Conservation (phyloP, 1,140 invertebrate genomes). For the Grapholita molesta region DNA sequence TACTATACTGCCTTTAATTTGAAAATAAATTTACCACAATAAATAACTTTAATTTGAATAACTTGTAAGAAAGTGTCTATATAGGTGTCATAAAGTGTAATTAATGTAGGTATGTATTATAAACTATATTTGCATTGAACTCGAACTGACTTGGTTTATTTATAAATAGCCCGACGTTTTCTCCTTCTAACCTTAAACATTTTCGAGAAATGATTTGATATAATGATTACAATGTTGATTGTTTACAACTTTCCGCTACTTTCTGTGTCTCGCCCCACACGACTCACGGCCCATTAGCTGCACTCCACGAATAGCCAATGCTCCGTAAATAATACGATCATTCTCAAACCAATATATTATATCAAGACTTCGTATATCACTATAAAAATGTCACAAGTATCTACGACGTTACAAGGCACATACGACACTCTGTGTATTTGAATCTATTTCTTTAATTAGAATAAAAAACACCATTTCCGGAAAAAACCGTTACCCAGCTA, state of each 20-base stretch:
- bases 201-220: too few relatives aligned
- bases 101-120: too few relatives aligned
- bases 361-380: neutral
- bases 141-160: too few relatives aligned
- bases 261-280: conserved; percentile 27
- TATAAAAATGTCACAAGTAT: neutral
- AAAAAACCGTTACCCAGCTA: neutral
- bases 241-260: neutral
- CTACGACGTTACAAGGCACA: neutral
- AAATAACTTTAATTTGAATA: too few relatives aligned
- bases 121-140: too few relatives aligned
- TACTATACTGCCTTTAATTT: too few relatives aligned
- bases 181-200: too few relatives aligned
- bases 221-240: too few relatives aligned
- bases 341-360: conserved; percentile 14
- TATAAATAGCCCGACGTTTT: too few relatives aligned
- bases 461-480: neutral
- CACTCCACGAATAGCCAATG: conserved; percentile 39
- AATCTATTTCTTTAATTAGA: neutral
- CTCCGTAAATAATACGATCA: conserved; percentile 53
- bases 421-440: neutral
- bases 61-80: too few relatives aligned
- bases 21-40: too few relatives aligned
- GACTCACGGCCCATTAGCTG: conserved; percentile 38
- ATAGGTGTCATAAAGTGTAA: too few relatives aligned